phyloP scores from a whole-genome alignment of 2,797 vertebrate genomes.

The Enteromius argenteus region DNA sequence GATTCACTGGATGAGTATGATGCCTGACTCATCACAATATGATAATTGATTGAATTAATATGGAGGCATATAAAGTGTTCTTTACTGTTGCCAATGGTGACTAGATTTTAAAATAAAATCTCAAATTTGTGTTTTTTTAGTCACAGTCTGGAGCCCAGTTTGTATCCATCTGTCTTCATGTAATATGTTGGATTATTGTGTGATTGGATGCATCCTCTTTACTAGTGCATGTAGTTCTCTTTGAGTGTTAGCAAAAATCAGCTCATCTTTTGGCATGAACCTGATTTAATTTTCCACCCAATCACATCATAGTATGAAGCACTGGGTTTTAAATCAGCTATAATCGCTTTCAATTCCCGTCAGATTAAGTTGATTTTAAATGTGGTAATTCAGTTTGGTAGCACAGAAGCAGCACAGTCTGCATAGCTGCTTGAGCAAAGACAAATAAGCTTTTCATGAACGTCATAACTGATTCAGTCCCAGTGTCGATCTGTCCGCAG shows the following conservation, averaged over 20 bases:
- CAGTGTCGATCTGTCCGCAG: background rate
- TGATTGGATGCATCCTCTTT: conserved; percentile 16
- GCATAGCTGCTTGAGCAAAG: background rate
- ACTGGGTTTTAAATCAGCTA: conserved; percentile 27
- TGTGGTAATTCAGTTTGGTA: conserved; percentile 35
- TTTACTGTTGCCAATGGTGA: conserved; percentile 2
- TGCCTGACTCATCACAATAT: background rate
- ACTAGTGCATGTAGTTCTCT: background rate
- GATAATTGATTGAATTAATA: conserved; percentile 5
- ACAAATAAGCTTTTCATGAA: conserved; percentile 32
- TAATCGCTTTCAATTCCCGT: conserved; percentile 28
- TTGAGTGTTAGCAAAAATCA: conserved; percentile 13
- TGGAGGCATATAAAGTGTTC: background rate
- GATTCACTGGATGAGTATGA: background rate
- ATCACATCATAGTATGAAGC: conserved; percentile 27
- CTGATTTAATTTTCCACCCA: conserved; percentile 44
- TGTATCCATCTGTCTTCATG: conserved; percentile 4
- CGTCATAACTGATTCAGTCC: background rate
- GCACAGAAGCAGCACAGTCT: conserved; percentile 16
- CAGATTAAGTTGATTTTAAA: conserved; percentile 47
- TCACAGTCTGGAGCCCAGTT: conserved; percentile 15
- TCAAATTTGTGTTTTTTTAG: background rate
- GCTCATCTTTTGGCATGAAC: conserved; percentile 21
- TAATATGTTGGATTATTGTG: conserved; percentile 7
- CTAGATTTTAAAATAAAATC: conserved; percentile 13